Percentiles rank a stretch among this genome's conserved stretches.
phyloP scores from a whole-genome alignment of 2,888 invertebrate species.

The Eupithecia insigniata region DNA sequence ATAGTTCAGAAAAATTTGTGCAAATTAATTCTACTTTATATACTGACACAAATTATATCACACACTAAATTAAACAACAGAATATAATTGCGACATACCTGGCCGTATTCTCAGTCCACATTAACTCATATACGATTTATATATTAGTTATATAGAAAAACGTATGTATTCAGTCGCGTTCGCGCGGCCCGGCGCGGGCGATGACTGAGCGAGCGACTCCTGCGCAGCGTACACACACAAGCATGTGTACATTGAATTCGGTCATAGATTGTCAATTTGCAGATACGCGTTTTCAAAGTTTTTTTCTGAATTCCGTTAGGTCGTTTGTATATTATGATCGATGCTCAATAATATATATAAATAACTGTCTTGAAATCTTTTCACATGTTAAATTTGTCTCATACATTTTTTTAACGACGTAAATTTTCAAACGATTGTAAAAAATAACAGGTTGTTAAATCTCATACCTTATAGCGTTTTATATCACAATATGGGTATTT shows the following conservation, averaged over 20 bases:
- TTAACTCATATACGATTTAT: conserved; percentile 14
- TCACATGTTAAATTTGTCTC: too few relatives aligned
- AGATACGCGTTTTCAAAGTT: conserved; percentile 50
- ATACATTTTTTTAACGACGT: too few relatives aligned
- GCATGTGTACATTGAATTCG: conserved; percentile 34
- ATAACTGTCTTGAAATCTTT: conserved; percentile 11
- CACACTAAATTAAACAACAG: conserved; percentile 16
- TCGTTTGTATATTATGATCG: conserved; percentile 9
- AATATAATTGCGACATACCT: conserved; percentile 30
- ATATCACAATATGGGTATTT: too few relatives aligned
- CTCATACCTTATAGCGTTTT: too few relatives aligned
- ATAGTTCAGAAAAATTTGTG: neutral
- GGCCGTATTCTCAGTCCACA: conserved; percentile 11
- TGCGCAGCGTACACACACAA: conserved; percentile 53
- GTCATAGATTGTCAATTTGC: conserved; percentile 58
- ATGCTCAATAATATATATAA: neutral
- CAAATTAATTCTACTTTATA: neutral
- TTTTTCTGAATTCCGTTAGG: neutral
- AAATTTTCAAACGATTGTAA: too few relatives aligned
- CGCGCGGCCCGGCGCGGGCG: conserved; percentile 65
- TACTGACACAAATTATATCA: neutral
- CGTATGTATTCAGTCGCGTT: conserved; percentile 29
- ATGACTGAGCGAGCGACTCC: conserved; percentile 66
- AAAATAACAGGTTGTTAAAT: too few relatives aligned
- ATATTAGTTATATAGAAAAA: conserved; percentile 13